Evolutionary conservation across 2,888 invertebrate species (phyloP).

Genomic region (Drosophila nigricruria): DNA sequence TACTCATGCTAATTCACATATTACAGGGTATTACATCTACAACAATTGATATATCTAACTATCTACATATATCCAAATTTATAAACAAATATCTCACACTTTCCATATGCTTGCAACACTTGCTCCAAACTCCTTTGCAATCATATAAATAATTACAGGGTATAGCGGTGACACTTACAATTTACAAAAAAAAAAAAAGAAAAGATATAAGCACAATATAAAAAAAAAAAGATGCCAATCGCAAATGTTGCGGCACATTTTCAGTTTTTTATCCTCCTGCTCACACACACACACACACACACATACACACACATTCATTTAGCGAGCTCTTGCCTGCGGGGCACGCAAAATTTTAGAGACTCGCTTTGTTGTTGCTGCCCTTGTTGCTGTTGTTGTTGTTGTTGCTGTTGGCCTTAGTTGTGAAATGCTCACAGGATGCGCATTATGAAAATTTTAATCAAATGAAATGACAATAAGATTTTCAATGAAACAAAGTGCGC

Average conservation of each 20-base stretch:
- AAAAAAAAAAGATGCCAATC: constrained; percentile 57
- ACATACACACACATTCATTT: constrained; percentile 7
- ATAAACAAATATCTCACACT: background rate
- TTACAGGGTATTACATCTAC: background rate
- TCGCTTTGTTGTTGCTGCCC: constrained; percentile 35
- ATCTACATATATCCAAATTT: background rate
- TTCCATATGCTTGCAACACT: background rate
- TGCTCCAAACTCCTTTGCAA: background rate
- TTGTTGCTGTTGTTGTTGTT: constrained; percentile 25
- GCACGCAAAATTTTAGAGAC: constrained; percentile 18
- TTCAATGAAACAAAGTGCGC: constrained; percentile 54
- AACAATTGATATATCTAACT: background rate
- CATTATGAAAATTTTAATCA: constrained; percentile 76
- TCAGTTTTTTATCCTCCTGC: constrained; percentile 37
- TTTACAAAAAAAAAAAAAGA: constrained; percentile 9
- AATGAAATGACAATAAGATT: constrained; percentile 74
- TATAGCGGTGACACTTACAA: constrained; percentile 17
- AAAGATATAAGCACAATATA: constrained; percentile 4
- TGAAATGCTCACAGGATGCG: constrained; percentile 59
- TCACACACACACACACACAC: constrained; percentile 9
- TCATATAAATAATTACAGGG: background rate
- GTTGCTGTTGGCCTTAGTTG: constrained; percentile 45
- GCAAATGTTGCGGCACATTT: constrained; percentile 65
- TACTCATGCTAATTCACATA: background rate
- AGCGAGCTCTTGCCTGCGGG: constrained; percentile 20